Evolutionary conservation across 2,797 vertebrate genomes (phyloP).

Genomic region (Esox lucius): DNA sequence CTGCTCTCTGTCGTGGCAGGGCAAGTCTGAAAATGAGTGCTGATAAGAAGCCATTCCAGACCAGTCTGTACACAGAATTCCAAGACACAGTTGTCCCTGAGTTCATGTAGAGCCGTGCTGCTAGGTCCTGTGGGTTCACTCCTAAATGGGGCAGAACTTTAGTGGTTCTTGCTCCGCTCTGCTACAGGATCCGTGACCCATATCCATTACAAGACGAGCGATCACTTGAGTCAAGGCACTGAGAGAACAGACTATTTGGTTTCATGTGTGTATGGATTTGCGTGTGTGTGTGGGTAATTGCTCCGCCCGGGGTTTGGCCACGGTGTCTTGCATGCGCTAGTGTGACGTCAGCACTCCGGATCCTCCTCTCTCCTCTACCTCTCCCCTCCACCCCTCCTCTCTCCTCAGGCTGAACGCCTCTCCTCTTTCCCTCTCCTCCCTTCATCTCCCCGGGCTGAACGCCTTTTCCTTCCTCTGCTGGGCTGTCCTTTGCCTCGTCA

Average conservation of each 20-base stretch:
- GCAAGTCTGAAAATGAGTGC: neutral
- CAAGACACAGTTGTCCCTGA: neutral
- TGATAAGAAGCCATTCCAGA: neutral
- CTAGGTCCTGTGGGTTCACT: constrained; percentile 27
- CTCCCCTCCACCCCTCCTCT: constrained; percentile 32
- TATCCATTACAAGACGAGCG: constrained; percentile 61
- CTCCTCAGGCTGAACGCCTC: constrained; percentile 51
- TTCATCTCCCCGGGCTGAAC: too few species aligned
- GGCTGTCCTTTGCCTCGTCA: constrained; percentile 59
- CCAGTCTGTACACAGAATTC: neutral
- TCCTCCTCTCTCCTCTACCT: constrained; percentile 16
- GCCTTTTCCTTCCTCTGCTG: constrained; percentile 17
- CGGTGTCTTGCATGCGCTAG: constrained; percentile 57
- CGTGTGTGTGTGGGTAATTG: constrained; percentile 33
- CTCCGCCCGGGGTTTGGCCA: constrained; percentile 53
- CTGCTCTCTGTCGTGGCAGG: neutral
- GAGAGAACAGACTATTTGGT: constrained; percentile 37
- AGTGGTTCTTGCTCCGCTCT: constrained; percentile 21
- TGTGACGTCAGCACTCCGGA: constrained; percentile 62
- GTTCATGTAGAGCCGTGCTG: neutral
- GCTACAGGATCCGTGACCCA: constrained; percentile 50
- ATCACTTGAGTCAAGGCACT: constrained; percentile 45
- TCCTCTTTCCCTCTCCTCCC: too few species aligned
- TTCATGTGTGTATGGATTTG: constrained; percentile 40
- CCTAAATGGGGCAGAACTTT: constrained; percentile 34